Evolutionary conservation across 2,888 invertebrate genomes (phyloP).

Genomic region (Myopa tessellatipennis): DNA sequence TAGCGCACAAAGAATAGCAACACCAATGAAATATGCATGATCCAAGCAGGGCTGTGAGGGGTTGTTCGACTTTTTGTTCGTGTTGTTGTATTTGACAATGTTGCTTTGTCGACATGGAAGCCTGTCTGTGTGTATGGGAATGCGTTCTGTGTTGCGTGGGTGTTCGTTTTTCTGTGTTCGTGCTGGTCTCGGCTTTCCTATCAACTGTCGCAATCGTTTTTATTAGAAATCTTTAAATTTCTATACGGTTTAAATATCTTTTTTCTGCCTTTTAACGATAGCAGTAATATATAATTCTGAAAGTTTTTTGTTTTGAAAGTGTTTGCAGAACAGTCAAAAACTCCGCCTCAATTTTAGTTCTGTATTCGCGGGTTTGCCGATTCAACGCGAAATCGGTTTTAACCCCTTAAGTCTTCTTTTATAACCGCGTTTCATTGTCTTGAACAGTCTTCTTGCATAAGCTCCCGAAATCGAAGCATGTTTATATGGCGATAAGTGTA

Average conservation of each 20-base stretch:
- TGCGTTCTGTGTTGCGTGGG: constrained; percentile 29
- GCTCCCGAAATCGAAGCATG: constrained; percentile 5
- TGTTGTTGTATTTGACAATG: constrained; percentile 10
- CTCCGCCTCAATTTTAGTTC: not conserved
- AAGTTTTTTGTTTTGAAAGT: constrained; percentile 31
- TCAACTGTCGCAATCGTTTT: constrained; percentile 42
- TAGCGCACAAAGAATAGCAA: constrained; percentile 58
- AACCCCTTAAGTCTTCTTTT: constrained; percentile 63
- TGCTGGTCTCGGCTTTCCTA: constrained; percentile 14
- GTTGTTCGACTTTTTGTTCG: constrained; percentile 20
- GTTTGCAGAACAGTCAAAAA: not conserved
- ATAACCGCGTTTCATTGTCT: constrained; percentile 62
- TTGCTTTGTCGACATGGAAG: constrained; percentile 18
- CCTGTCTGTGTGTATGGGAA: constrained; percentile 26
- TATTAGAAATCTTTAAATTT: constrained; percentile 33
- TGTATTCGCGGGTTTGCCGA: constrained; percentile 54
- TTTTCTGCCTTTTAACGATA: constrained; percentile 24
- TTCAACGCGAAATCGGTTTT: constrained; percentile 55
- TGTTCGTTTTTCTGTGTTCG: constrained; percentile 42
- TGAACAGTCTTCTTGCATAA: constrained; percentile 36
- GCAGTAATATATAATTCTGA: constrained; percentile 30
- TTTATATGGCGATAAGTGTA: not conserved
- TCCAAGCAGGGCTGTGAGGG: constrained; percentile 39
- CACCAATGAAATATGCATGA: constrained; percentile 55
- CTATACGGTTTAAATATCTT: constrained; percentile 4